Evolutionary conservation across 2,888 invertebrate species (phyloP).

Genomic region (Rotaria macrura): DNA sequence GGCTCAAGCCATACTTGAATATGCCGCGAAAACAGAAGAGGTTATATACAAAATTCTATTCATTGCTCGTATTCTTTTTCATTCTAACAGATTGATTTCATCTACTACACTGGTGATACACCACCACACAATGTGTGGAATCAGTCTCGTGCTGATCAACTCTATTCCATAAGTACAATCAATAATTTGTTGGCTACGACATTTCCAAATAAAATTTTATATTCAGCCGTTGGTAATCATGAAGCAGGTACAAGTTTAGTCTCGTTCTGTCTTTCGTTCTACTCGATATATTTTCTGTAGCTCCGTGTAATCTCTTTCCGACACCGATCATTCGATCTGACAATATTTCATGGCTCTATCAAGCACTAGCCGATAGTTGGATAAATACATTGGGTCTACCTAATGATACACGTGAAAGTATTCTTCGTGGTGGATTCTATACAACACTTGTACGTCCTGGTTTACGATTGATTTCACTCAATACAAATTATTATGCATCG

Average conservation of each 20-base stretch:
- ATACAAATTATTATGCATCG: constrained; percentile 75
- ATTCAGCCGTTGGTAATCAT: constrained; percentile 77
- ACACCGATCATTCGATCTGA: constrained; percentile 57
- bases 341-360: constrained; percentile 74
- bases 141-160: constrained; percentile 35
- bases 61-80: not conserved
- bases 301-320: constrained; percentile 43
- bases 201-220: constrained; percentile 45
- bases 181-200: constrained; percentile 25
- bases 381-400: constrained; percentile 18
- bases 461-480: constrained; percentile 65
- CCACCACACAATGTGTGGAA: constrained; percentile 39
- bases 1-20: constrained; percentile 74
- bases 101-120: constrained; percentile 39
- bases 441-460: constrained; percentile 61
- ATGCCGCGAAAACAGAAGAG: constrained; percentile 47
- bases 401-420: not conserved
- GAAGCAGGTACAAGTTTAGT: not conserved
- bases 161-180: constrained; percentile 28
- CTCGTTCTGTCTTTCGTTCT: not conserved
- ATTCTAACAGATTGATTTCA: constrained; percentile 28
- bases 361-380: constrained; percentile 64
- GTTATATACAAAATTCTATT: not conserved
- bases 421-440: constrained; percentile 64
- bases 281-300: not conserved